phyloP scores from a whole-genome alignment of 2,113 vertebrate genomes.

The Athene noctua region DNA sequence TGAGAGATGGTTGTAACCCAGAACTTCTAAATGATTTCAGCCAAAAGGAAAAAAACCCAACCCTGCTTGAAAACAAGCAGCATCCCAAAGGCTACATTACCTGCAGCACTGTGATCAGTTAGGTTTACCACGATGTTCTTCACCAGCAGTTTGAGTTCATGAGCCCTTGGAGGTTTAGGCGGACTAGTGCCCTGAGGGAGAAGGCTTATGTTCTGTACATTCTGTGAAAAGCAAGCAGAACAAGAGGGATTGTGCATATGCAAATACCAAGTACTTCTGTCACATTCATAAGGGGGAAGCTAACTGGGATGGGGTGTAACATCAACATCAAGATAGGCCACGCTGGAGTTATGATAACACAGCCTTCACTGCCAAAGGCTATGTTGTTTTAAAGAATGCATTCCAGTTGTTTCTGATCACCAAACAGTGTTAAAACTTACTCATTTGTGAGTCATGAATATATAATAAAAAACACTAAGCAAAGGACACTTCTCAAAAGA shows the following conservation, averaged over 20 bases:
- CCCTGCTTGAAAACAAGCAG: not conserved
- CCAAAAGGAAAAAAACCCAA: not conserved
- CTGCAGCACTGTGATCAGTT: slow-evolving; percentile 76
- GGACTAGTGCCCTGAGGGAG: slow-evolving; percentile 78
- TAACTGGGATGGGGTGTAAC: not conserved
- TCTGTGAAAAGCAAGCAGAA: slow-evolving; percentile 67
- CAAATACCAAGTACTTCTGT: not conserved
- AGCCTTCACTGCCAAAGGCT: not conserved
- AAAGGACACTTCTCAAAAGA: not conserved
- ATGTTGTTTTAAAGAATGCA: fast-evolving
- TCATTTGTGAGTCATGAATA: not conserved
- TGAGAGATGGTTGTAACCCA: not conserved
- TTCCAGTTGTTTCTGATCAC: not conserved
- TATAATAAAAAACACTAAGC: not conserved
- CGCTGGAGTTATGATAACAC: not conserved
- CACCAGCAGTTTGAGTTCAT: slow-evolving; percentile 90
- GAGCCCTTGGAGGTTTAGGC: slow-evolving; percentile 92
- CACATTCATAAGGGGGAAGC: not conserved
- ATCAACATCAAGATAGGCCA: not conserved
- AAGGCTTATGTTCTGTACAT: slow-evolving; percentile 33
- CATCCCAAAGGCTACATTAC: not conserved
- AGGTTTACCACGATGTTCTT: slow-evolving; percentile 80
- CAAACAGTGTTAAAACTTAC: not conserved
- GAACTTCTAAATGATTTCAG: not conserved
- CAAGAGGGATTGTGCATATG: not conserved